Evolutionary conservation across 2,113 vertebrate species (phyloP), one percentile per base, ranked within the genome.

Genomic region (Gyps fulvus): DNA sequence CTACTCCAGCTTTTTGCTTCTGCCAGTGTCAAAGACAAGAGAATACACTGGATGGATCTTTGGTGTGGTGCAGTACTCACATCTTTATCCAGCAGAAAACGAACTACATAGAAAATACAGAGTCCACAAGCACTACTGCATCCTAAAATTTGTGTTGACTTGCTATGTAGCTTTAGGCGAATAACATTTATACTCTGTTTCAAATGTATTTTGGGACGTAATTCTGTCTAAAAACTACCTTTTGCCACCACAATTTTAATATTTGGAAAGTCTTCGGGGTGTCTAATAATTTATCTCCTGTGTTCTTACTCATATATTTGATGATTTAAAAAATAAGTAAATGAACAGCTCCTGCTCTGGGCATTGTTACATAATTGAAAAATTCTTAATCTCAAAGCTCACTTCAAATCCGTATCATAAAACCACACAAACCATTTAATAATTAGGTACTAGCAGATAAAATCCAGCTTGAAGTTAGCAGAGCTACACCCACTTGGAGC

Each of bases 351-450:
- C 10, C 87, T 94, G 92, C 96, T 96, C 45, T 93, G 84, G 93
- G 93, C 93, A 91, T 91, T 76, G 40, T 91, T 96, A 76, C 70
- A 54, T 94, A 93, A 91, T 45, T 83, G 84, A 76, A 97, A 96
- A 94, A 83, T 91, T 91, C 89, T 93, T 90, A 57, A 77, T 94
- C 84, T 82, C 73, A 91, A 90, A 96, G 61, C 87, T 95, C 22
- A 31, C 62, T 95, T 89, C 47, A 93, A 94, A 91, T 85, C 82
- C 40, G 5, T 80, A 45, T 88, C 77, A 45, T 54, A 87, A 96
- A 95, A 70, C 92, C 90, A 70, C 96, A 93, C 54, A 94, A 93
- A 77, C 73, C 74, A 73, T 93, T 87, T 91, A 80, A 90, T 97
- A 88, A 94, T 96, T 95, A 93, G 77, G 62, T 94, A 83, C 32